Conservation (phyloP, 2,797 vertebrate genomes). For the Pseudomugil gertrudae region DNA sequence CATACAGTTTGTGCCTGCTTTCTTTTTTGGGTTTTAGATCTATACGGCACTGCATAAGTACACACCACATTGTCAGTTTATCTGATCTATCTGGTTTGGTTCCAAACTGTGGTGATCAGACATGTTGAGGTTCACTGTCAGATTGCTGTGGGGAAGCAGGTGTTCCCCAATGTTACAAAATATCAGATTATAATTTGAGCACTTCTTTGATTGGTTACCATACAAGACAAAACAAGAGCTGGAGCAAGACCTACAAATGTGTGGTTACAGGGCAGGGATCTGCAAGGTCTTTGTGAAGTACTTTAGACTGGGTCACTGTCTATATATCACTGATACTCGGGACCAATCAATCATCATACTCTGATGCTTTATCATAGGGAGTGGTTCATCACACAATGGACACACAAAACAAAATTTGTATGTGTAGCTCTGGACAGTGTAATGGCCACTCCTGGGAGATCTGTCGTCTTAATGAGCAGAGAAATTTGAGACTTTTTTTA, state of each 20-base stretch:
- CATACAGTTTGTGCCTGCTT: constrained; percentile 6
- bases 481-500: constrained; percentile 16
- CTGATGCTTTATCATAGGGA: constrained; percentile 58
- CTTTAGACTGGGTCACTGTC: constrained; percentile 51
- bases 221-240: constrained; percentile 34
- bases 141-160: constrained; percentile 28
- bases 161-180: constrained; percentile 29
- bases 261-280: constrained; percentile 62
- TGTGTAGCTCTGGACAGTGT: constrained; percentile 68
- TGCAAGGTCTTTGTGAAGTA: constrained; percentile 51
- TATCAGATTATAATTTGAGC: constrained; percentile 42
- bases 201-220: constrained; percentile 30
- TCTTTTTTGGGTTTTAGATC: constrained; percentile 1
- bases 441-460: constrained; percentile 45
- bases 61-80: constrained; percentile 20
- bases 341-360: constrained; percentile 53
- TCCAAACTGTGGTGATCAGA: constrained; percentile 19
- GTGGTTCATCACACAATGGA: constrained; percentile 56
- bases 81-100: constrained; percentile 20
- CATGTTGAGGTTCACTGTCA: constrained; percentile 24
- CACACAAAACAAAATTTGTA: constrained; percentile 50
- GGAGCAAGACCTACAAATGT: constrained; percentile 28
- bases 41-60: constrained; percentile 1
- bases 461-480: constrained; percentile 24
- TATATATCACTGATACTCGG: constrained; percentile 43